Percentiles rank a stretch among this genome's conserved stretches.
phyloP scores from a whole-genome alignment of 1,140 invertebrate species.

The Bombus fervidus region DNA sequence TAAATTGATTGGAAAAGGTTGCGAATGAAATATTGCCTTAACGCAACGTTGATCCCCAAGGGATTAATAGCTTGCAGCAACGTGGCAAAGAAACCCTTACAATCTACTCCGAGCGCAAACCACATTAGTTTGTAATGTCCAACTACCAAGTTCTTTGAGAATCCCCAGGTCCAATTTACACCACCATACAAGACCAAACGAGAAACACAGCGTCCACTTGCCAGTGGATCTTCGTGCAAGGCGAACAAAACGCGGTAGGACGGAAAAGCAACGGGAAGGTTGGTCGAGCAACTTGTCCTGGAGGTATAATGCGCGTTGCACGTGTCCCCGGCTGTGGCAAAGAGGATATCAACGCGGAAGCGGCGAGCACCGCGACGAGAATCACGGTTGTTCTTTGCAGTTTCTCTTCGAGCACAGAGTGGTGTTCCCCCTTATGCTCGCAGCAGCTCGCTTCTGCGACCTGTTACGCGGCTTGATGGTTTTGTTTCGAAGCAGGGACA shows the following conservation, averaged over 20 bases:
- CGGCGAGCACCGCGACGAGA: conserved; percentile 62
- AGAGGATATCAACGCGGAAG: conserved; percentile 67
- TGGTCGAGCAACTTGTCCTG: conserved; percentile 54
- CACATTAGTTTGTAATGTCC: no score
- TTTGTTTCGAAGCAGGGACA: conserved; percentile 59
- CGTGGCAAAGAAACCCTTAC: neutral
- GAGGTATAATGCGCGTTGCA: conserved; percentile 50
- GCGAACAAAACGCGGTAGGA: conserved; percentile 17
- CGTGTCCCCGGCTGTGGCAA: conserved; percentile 52
- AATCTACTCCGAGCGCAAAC: no score
- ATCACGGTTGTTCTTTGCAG: conserved; percentile 59
- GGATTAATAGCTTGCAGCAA: no score
- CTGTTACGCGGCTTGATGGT: conserved; percentile 57
- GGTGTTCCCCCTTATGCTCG: conserved; percentile 12
- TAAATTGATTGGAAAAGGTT: no score
- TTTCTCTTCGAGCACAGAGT: conserved; percentile 55
- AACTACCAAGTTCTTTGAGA: neutral
- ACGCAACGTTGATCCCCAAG: neutral
- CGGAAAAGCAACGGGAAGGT: conserved; percentile 52
- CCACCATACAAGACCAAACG: neutral
- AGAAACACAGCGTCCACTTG: neutral
- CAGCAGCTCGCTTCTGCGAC: conserved; percentile 47
- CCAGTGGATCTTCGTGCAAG: neutral
- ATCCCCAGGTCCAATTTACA: neutral
- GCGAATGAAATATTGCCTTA: no score